Evolutionary conservation across 2,113 vertebrate genomes (phyloP).

Genomic region (Cyanoramphus novaezelandiae): DNA sequence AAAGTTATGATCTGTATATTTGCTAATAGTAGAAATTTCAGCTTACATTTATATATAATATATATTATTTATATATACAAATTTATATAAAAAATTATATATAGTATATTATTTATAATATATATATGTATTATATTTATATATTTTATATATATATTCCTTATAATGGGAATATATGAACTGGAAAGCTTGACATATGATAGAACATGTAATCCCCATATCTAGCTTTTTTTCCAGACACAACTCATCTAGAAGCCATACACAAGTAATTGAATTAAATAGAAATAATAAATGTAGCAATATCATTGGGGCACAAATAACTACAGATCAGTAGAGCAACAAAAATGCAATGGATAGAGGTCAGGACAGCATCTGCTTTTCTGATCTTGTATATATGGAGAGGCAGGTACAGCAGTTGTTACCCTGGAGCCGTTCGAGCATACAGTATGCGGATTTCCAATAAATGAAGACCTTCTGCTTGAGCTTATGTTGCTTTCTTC

Average conservation of each 20-base stretch:
- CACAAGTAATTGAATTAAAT: not conserved
- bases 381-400: not conserved
- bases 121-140: no score
- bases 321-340: not conserved
- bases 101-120: no score
- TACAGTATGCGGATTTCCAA: not conserved
- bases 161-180: not conserved
- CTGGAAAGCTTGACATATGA: not conserved
- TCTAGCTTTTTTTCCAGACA: not conserved
- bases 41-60: no score
- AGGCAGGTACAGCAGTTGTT: slow-evolving; percentile 23
- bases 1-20: not conserved
- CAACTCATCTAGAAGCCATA: rapidly evolving
- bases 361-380: slow-evolving; percentile 37
- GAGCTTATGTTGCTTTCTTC: slow-evolving; percentile 50
- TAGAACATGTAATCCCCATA: not conserved
- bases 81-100: no score
- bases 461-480: slow-evolving; percentile 42
- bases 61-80: no score
- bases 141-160: no score
- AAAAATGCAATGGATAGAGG: not conserved
- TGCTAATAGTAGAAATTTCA: not conserved
- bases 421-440: not conserved
- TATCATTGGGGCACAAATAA: not conserved
- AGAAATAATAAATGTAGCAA: not conserved